Base-by-base conservation (phyloP, 2,797 vertebrate genomes). In the Lepus townsendii region DNA sequence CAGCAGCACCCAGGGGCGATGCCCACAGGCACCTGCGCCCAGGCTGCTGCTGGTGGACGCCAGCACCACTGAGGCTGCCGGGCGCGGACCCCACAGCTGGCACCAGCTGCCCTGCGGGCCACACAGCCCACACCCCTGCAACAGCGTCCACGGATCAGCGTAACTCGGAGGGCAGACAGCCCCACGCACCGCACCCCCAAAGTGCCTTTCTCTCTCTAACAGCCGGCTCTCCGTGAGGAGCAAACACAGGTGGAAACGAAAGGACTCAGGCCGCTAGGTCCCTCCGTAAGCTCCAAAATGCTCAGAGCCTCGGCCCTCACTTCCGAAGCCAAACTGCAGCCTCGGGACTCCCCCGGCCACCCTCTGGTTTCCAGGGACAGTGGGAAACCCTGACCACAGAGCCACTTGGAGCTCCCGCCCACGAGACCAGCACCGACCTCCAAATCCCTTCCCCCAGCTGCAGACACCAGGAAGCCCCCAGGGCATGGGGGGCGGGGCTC, bases 101-200 rank as follows among this genome's bases (percentile, higher is more conserved):
- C 20, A 1, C 32, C 1, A 0, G 68, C 32, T 54, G 52, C 14
- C 24, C 50, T 26, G 24, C 6, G 3, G 26, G 38, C 7, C 0
- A 3, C 12, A 10, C 30, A 20, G 0, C 12, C 16, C 47, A 12
- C 1, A 0, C 9, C 17, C 38, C 38, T 57, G 54, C 54, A 57
- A 57, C 14, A 57, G 54, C 17, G 19, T 20, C 54, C 54, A 20
- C 54, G 17, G 54, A 20, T 20, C 54, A 57, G 14, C 19, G 17
- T 20, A 42, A 57, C 9, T 47, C 10, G 22, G 16, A 69, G 0
- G 1, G 26, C 20, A 68, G 4, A n/a, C 30, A 47, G 77, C 3
- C 26, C 16, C 3, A 4, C 6, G 17, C 10, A 1, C 0, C 5
- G 7, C 27, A 14, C 38, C 7, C 3, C 12, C 38, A 68, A 14